Evolutionary conservation across 2,113 vertebrate genomes (phyloP), one percentile per base, ranked within the genome.

Genomic region (Conger conger): DNA sequence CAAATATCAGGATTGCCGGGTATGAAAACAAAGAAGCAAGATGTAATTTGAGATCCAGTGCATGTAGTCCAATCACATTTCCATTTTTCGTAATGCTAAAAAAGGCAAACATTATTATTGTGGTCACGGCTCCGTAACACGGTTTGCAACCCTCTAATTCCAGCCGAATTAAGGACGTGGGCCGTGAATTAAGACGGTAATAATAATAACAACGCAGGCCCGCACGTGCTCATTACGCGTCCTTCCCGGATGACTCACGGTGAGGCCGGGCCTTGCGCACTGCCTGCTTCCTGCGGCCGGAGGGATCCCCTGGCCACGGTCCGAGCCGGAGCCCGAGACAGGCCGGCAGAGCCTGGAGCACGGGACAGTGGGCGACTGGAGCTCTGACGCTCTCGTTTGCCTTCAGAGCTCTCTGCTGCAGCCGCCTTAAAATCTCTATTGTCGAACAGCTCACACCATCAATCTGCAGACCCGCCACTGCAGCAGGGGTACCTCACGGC

Each of bases 361-460:
- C 27, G 16, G 27, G 81, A 38, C 15, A 37, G 57, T 38, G n/a
- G 57, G 54, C 9, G 54, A 36, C 0, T 11, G 77, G 77, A 23
- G 37, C 33, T 15, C 81, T 4, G 9, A 7, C 15, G 33, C 17
- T 54, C 30, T 16, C 3, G 13, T 11, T 54, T 33, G 35, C 63
- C 54, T 20, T 23, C 2, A 20, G 23, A 33, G 16, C 11, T 9
- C 16, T 53, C 8, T 53, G 9, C 15, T 6, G 27, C 77, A 3
- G 83, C 27, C 16, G 18, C 79, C 35, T 85, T 85, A 80, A 77
- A 82, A 84, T 84, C 81, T 79, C 84, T 40, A 79, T n/a, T 0
- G 82, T 86, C 79, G 85, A 86, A 86, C 87, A 33, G 85, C 85
- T 85, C 87, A 13, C 84, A 79, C 88, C 84, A 91, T 91, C 87